Base-by-base conservation (phyloP, 2,797 vertebrate genomes). In the Melanotaenia pygmaea region DNA sequence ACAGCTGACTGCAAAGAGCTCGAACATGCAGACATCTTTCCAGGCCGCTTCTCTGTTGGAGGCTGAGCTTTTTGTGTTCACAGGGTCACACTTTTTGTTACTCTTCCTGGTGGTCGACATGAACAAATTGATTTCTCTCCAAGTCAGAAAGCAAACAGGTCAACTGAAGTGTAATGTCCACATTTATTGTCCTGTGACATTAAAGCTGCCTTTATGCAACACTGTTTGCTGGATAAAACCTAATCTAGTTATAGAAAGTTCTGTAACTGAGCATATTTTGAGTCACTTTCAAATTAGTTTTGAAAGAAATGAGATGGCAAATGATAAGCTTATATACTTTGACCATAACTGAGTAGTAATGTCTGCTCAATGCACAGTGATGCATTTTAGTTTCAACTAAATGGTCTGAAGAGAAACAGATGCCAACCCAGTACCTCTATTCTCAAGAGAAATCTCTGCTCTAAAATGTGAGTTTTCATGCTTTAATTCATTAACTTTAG, bases 111-210 rank as follows among this genome's bases (percentile, higher is more conserved):
- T 60, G 45, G n/a, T 24, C 12, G 6, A 61, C 28, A 57, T 47
- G 2, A 57, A 47, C 10, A 70, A 54, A 65, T 76, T 20, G 12
- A 28, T 54, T 56, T 12, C 14, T 32, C 32, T 20, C 18, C 35
- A 8, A 26, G 51, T 59, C 61, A 70, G 20, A 43, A 45, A 45
- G 3, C 11, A 64, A 30, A n/a, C 1, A 61, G 11, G 20, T n/a
- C 7, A 40, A 68, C 73, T 81, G 77, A 40, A 72, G 58, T 37
- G 38, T 6, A 28, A n/a, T 47, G 51, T 77, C 56, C 57, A 60
- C 50, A 26, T 70, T 79, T 74, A 76, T 62, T 72, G 74, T 72
- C 72, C 72, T 14, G 45, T 35, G 59, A 12, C 43, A 66, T 32
- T 38, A 67, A 67, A 35, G 57, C 45, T 74, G 28, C 53, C 18